These are phyloP conservation scores for Apodemia zela DNA, from an alignment of 2,888 invertebrate species.

Conservation along the genomic window DNA sequence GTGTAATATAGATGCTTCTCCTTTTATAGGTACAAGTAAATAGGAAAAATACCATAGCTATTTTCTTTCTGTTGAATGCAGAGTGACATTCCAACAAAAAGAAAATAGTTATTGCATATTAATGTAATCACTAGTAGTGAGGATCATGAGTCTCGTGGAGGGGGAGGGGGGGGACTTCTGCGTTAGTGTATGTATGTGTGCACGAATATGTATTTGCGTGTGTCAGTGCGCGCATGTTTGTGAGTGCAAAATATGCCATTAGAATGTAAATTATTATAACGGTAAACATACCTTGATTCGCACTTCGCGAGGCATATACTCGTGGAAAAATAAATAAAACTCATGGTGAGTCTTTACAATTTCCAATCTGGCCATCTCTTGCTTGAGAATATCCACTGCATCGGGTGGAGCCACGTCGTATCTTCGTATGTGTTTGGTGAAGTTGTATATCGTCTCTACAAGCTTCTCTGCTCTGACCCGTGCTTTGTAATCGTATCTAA, in stretches of 20 bases:
- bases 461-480: slow-evolving; percentile 62
- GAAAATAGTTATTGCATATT: too few relatives aligned
- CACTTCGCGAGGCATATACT: slow-evolving; percentile 64
- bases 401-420: slow-evolving; percentile 39
- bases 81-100: too few relatives aligned
- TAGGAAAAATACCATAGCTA: too few relatives aligned
- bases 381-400: slow-evolving; percentile 47
- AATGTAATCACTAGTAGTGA: too few relatives aligned
- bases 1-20: too few relatives aligned
- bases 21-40: too few relatives aligned
- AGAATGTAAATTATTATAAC: too few relatives aligned
- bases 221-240: too few relatives aligned
- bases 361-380: slow-evolving; percentile 56
- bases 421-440: slow-evolving; percentile 44
- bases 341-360: slow-evolving; percentile 61
- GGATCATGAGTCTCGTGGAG: too few relatives aligned
- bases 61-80: too few relatives aligned
- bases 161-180: slow-evolving; percentile 15
- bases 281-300: slow-evolving; percentile 52
- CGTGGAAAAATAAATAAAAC: slow-evolving; percentile 62
- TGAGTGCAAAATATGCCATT: too few relatives aligned
- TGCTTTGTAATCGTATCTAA: slow-evolving; percentile 65
- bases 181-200: slow-evolving; percentile 27
- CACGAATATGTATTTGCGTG: too few relatives aligned
- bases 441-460: slow-evolving; percentile 52